Conservation (phyloP, 1,140 invertebrate genomes). For the Zaprionus taronus region DNA sequence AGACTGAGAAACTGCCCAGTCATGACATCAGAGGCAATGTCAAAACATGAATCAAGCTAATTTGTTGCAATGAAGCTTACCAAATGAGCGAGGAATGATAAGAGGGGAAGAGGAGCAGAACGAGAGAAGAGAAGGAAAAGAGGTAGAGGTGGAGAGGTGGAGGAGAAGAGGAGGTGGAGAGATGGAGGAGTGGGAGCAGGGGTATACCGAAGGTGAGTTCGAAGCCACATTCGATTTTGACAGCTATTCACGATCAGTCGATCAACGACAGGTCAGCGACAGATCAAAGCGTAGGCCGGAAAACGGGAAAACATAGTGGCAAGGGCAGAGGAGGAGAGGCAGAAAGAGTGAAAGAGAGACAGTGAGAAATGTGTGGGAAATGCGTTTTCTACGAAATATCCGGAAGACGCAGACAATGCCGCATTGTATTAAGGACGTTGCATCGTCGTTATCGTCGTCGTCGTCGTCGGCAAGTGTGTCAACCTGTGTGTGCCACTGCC, state of each 20-base stretch:
- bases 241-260: slow-evolving; percentile 64
- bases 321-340: not conserved
- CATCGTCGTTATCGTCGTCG: slow-evolving; percentile 36
- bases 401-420: slow-evolving; percentile 64
- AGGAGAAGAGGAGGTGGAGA: not conserved
- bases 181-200: not conserved
- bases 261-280: slow-evolving; percentile 63
- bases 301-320: not conserved
- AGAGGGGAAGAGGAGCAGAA: not conserved
- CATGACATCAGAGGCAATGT: slow-evolving; percentile 51
- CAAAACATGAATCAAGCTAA: slow-evolving; percentile 68
- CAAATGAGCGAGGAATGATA: slow-evolving; percentile 21
- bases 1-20: slow-evolving; percentile 41
- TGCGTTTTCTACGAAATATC: slow-evolving; percentile 68
- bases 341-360: not conserved
- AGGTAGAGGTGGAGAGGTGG: not conserved
- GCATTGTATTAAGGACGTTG: slow-evolving; percentile 67
- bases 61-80: slow-evolving; percentile 75
- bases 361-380: slow-evolving; percentile 73
- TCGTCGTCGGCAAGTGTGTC: slow-evolving; percentile 46
- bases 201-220: slow-evolving; percentile 9
- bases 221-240: slow-evolving; percentile 67
- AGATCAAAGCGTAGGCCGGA: slow-evolving; percentile 30
- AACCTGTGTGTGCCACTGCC: slow-evolving; percentile 32
- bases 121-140: not conserved